Base-by-base conservation (phyloP, 1,140 invertebrate genomes). In the Brachionus koreanus region DNA sequence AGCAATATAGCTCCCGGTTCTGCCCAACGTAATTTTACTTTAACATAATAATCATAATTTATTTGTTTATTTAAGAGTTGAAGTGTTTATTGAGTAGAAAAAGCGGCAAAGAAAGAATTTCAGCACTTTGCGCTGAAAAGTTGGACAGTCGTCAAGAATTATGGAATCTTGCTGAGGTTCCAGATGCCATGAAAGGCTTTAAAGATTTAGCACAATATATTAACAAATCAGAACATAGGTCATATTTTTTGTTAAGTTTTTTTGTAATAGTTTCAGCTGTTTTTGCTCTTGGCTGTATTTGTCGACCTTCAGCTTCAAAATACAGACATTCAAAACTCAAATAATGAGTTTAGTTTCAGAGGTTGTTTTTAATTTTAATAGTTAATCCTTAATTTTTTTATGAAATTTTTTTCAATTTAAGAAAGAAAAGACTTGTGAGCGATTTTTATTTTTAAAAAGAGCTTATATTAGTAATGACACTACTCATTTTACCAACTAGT, bases 1-100 rank as follows among this genome's bases (percentile, higher is more conserved):
- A 91, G 91, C 84, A 91, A 93, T 86, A 89, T 97, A 16, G 90
- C 92, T 57, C 92, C 93, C 86, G 96, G 96, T 76, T 93, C 93
- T 86, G 46, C 76, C 12, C 76, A 79, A 42, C 76, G 76, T 79
- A 79, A 79, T 49, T 35, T 65, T 29, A 29, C 1, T 42, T 46
- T 46, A 49, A 72, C 5, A 6, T 19, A 72, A 3, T 39, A 35
- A 5, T 6, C 12, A 72, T 23, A 61, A 37, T 19, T 25, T 65
- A 35, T 77, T 29, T 79, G 35, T 19, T 61, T 79, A 42, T 33
- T 29, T 4, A 19, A 79, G 76, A 79, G 19, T 13, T 79, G 10
- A 79, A 79, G 16, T 79, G 76, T 23, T 61, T 79, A 16, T 23
- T 79, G 6, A 79, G 19, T 42, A 13, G 10, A 25, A 79, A 35